phyloP scores from a whole-genome alignment of 2,113 vertebrate genomes.

The Rhizomys pruinosus region DNA sequence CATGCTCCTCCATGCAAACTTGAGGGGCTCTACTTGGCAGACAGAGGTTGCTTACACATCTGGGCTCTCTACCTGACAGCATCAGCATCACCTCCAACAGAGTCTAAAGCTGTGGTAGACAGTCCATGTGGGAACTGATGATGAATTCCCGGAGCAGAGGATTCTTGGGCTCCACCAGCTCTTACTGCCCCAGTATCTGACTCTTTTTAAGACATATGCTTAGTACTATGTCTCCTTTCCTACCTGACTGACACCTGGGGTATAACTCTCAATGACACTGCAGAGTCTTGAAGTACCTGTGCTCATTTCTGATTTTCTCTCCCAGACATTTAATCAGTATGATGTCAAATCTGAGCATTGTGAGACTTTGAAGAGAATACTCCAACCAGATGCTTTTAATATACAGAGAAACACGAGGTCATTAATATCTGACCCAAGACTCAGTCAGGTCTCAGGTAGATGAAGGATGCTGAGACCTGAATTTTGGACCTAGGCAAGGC shows the following conservation, averaged over 20 bases:
- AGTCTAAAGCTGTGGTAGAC: background rate
- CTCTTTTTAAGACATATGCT: background rate
- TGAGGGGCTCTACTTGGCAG: background rate
- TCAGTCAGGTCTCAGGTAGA: background rate
- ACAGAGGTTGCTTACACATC: slow-evolving; percentile 55
- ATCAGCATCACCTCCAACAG: background rate
- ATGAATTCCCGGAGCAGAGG: background rate
- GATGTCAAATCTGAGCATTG: background rate
- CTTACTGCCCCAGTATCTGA: background rate
- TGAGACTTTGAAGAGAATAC: background rate
- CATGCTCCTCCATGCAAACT: background rate
- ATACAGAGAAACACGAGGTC: background rate
- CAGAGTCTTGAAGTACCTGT: background rate
- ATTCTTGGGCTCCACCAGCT: background rate
- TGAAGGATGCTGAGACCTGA: background rate
- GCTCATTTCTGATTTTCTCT: background rate
- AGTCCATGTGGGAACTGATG: background rate
- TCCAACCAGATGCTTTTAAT: background rate
- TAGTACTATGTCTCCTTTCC: background rate
- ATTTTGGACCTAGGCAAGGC: background rate
- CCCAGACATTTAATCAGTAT: background rate
- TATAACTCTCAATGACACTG: background rate
- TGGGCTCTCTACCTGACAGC: background rate
- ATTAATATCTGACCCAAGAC: background rate
- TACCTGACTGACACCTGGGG: background rate